Base-by-base conservation (phyloP, 2,797 vertebrate genomes). In the Eptatretus atami region DNA sequence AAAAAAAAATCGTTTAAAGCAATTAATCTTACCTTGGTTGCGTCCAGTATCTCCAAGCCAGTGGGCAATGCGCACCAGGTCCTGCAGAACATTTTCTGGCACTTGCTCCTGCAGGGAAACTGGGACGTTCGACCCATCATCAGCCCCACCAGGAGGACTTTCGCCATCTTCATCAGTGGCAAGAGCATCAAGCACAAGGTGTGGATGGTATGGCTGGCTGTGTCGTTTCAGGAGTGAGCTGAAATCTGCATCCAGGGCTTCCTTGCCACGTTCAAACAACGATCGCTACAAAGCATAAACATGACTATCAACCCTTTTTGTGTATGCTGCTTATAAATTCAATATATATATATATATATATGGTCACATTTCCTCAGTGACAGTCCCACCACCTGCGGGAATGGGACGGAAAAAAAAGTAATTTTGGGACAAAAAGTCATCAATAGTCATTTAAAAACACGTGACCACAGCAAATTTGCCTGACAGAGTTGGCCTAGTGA, bases 11-110 rank as follows among this genome's bases (percentile, higher is more conserved):
- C 54, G 10, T 61, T 63, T 44, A 5, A 44, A 44, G 4, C 4
- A 44, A 44, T 44, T 11, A 44, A 53, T 54, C 12, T 67, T 67
- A 98, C 90, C 90, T 73, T 94, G 86, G 71, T 93, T 98, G 65
- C 82, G 80, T 65, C 90, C 90, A 0, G 82, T 93, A 9, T 95
- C 87, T 76, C 93, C 84, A 71, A 98, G 79, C 90, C 90, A 98
- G 65, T 78, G 77, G 1, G 86, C 79, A 69, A 96, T 93, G 66
- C 84, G 82, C 73, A 90, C 78, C 70, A 84, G 73, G 15, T 98
- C 87, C 1, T 82, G 82, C 11, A 93, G 76, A 54, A 82, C 80
- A 0, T 78, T 78, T 67, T 94, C 84, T 0, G 90, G 86, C 3
- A 98, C 80, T 67, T 95, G 90, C 65, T 98, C 86, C 72, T 94